phyloP scores from a whole-genome alignment of 2,888 invertebrate species.

The Dromius quadrimaculatus region DNA sequence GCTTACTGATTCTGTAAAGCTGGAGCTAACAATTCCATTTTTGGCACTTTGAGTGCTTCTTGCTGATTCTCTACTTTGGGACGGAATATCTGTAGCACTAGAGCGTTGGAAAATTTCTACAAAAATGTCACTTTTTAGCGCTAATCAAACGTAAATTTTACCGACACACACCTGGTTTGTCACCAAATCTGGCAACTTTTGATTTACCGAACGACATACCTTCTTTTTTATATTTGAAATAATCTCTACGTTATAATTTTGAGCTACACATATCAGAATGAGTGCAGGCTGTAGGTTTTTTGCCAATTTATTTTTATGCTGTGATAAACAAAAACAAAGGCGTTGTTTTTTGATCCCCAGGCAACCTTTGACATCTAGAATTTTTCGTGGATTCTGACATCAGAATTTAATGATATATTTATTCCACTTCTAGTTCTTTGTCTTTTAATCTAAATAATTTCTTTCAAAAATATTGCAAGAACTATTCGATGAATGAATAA shows the following conservation, averaged over 20 bases:
- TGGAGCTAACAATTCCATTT: constrained; percentile 7
- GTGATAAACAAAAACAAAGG: constrained; percentile 27
- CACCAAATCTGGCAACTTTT: constrained; percentile 22
- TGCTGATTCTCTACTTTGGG: background rate
- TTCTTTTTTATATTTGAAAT: constrained; percentile 4
- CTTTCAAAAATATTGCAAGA: too few species aligned
- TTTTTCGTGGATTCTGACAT: background rate
- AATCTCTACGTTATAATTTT: constrained; percentile 30
- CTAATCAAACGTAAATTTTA: background rate
- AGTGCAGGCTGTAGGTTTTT: constrained; percentile 18
- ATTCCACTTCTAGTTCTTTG: too few species aligned
- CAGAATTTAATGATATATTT: too few species aligned
- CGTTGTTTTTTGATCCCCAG: constrained; percentile 9
- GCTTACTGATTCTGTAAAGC: background rate
- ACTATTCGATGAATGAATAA: too few species aligned
- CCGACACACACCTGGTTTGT: constrained; percentile 9
- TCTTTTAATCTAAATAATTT: too few species aligned
- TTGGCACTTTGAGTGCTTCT: background rate
- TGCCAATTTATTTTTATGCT: constrained; percentile 32
- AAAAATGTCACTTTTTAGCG: constrained; percentile 10
- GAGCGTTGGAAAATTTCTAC: background rate
- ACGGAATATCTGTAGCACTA: background rate
- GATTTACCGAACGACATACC: constrained; percentile 32
- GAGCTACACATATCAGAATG: constrained; percentile 19
- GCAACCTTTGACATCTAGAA: background rate